phyloP scores from a whole-genome alignment of 2,113 vertebrate genomes.

The Vulpes ferrilata region DNA sequence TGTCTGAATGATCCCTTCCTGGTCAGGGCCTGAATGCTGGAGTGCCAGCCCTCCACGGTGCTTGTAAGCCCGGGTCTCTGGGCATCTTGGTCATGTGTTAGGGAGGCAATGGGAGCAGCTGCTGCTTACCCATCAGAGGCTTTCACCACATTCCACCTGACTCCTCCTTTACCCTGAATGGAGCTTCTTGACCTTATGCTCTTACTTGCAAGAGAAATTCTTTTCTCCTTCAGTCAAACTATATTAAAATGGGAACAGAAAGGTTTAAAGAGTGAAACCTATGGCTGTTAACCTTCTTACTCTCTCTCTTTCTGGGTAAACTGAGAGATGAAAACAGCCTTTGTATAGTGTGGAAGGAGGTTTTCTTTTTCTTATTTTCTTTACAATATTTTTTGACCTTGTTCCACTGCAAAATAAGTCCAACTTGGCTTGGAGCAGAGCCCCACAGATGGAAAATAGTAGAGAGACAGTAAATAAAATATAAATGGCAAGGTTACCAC shows the following conservation, averaged over 20 bases:
- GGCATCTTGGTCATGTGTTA: neutral
- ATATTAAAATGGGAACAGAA: neutral
- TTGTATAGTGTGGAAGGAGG: neutral
- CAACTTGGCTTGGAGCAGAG: constrained; percentile 64
- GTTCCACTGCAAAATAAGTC: constrained; percentile 47
- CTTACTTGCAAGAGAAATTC: neutral
- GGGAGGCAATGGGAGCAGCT: neutral
- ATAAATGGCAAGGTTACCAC: constrained; percentile 35
- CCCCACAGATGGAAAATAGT: constrained; percentile 64
- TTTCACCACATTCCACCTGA: fast-evolving
- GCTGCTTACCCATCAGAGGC: neutral
- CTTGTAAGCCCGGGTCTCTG: neutral
- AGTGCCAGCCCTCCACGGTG: neutral
- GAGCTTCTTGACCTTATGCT: neutral
- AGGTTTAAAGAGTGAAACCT: neutral
- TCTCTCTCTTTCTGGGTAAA: neutral
- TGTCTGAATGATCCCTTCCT: neutral
- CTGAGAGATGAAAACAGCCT: neutral
- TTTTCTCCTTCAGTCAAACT: neutral
- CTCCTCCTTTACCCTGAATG: neutral
- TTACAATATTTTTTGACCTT: neutral
- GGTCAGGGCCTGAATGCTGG: neutral
- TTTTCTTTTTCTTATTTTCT: neutral
- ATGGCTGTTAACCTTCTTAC: neutral
- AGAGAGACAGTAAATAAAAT: constrained; percentile 58